These are phyloP conservation scores for Leptinotarsa rubiginosa DNA, from an alignment of 2,888 invertebrate genomes.

Conservation along the genomic window DNA sequence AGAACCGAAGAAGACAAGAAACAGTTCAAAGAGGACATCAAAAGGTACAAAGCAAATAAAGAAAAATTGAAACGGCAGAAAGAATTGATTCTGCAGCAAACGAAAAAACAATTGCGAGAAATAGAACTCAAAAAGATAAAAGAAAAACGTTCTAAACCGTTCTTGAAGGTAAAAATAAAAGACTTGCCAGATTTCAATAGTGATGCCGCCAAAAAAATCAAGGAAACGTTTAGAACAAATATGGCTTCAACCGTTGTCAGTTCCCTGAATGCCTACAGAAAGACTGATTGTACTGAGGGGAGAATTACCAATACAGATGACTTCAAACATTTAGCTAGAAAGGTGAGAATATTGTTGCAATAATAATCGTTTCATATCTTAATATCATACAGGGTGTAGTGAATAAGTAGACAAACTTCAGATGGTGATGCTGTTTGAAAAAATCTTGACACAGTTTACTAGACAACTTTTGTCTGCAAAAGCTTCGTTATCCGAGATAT, in stretches of 20 bases:
- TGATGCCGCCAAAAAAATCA: slow-evolving; percentile 77
- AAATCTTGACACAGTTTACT: too few species aligned
- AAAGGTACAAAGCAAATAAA: slow-evolving; percentile 82
- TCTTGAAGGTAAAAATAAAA: slow-evolving; percentile 60
- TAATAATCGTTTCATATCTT: background rate
- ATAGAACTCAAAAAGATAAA: slow-evolving; percentile 50
- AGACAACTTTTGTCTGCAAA: too few species aligned
- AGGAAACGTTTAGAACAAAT: slow-evolving; percentile 85
- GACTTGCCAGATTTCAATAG: slow-evolving; percentile 64
- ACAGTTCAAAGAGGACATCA: slow-evolving; percentile 77
- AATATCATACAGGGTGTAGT: too few species aligned
- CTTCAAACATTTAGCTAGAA: slow-evolving; percentile 93
- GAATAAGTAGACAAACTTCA: too few species aligned
- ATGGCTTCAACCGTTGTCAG: slow-evolving; percentile 87
- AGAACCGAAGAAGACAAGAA: slow-evolving; percentile 82
- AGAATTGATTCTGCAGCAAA: slow-evolving; percentile 68
- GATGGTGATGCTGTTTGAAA: too few species aligned
- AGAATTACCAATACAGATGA: slow-evolving; percentile 90
- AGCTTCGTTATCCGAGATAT: too few species aligned
- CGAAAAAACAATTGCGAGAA: slow-evolving; percentile 58
- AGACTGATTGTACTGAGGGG: slow-evolving; percentile 85
- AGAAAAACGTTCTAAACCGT: slow-evolving; percentile 54
- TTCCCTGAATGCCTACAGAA: slow-evolving; percentile 89
- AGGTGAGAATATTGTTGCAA: slow-evolving; percentile 71
- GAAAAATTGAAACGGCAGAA: slow-evolving; percentile 80